A percentile compares a stretch with the other conserved stretches of the same genome.
Conservation (phyloP, 2,888 invertebrate genomes). For the Hedychridium roseum region DNA sequence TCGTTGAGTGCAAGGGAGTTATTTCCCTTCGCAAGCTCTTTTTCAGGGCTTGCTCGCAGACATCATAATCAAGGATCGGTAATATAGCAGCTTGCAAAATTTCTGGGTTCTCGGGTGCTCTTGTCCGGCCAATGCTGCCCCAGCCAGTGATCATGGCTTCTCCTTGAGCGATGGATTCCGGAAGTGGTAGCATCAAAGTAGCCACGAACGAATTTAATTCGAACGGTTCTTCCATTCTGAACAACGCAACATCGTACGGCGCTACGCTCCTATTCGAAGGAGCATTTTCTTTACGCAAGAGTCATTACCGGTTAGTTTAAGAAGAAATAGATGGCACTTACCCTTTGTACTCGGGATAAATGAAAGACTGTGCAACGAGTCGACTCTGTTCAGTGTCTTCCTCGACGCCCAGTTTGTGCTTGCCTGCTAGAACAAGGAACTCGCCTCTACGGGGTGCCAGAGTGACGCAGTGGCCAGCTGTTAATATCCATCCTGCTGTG, state of each 20-base stretch:
- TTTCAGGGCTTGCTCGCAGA: slow-evolving; percentile 38
- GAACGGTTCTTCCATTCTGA: slow-evolving; percentile 41
- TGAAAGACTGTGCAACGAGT: slow-evolving; percentile 37
- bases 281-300: neutral
- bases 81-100: slow-evolving; percentile 42
- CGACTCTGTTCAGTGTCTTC: slow-evolving; percentile 52
- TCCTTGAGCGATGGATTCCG: slow-evolving; percentile 31
- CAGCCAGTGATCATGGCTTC: slow-evolving; percentile 40
- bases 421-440: slow-evolving; percentile 46
- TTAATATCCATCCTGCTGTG: slow-evolving; percentile 62
- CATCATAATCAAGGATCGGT: slow-evolving; percentile 38
- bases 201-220: slow-evolving; percentile 38
- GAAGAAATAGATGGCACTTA: slow-evolving; percentile 22
- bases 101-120: slow-evolving; percentile 27
- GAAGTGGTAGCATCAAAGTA: slow-evolving; percentile 33
- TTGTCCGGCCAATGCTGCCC: slow-evolving; percentile 42
- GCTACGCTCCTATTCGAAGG: slow-evolving; percentile 47
- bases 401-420: slow-evolving; percentile 39
- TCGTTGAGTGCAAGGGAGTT: slow-evolving; percentile 51
- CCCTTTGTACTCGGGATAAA: slow-evolving; percentile 52
- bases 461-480: slow-evolving; percentile 63
- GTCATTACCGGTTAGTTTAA: neutral
- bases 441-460: slow-evolving; percentile 33
- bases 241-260: slow-evolving; percentile 48
- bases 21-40: slow-evolving; percentile 30